Evolutionary conservation across 2,113 vertebrate species (phyloP).

Genomic region (Agapornis roseicollis): DNA sequence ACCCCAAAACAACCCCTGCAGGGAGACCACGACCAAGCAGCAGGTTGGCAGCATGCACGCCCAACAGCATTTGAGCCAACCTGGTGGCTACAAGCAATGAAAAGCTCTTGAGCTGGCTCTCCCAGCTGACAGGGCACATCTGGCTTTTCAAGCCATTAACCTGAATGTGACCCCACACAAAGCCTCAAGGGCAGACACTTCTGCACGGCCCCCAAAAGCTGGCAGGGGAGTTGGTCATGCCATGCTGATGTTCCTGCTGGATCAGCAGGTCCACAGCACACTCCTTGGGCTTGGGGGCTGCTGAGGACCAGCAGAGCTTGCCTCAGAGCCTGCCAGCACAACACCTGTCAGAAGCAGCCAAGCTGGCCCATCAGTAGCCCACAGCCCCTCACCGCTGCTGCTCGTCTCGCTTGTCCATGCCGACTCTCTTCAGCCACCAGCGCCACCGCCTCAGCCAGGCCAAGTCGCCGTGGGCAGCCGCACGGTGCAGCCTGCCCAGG

Average conservation of each 20-base stretch:
- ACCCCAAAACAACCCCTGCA: neutral
- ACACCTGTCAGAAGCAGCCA: neutral
- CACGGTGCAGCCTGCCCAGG: no score
- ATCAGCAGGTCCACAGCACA: neutral
- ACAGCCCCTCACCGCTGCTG: neutral
- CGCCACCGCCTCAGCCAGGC: no score
- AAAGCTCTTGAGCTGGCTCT: neutral
- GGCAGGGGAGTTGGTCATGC: accelerated
- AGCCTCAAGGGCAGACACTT: neutral
- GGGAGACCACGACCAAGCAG: accelerated
- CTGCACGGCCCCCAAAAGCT: neutral
- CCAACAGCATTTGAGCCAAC: neutral
- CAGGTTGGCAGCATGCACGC: accelerated
- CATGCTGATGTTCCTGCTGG: neutral
- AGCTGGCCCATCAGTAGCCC: no score
- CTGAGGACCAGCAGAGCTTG: neutral
- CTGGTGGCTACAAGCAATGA: neutral
- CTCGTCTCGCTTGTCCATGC: neutral
- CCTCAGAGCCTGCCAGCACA: neutral
- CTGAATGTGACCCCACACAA: neutral
- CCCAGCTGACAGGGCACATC: neutral
- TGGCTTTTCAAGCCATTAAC: neutral
- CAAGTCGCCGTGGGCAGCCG: no score
- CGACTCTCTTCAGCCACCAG: no score
- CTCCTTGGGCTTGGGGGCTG: neutral